phyloP scores from a whole-genome alignment of 2,888 invertebrate species.

The Aphodius sticticus region DNA sequence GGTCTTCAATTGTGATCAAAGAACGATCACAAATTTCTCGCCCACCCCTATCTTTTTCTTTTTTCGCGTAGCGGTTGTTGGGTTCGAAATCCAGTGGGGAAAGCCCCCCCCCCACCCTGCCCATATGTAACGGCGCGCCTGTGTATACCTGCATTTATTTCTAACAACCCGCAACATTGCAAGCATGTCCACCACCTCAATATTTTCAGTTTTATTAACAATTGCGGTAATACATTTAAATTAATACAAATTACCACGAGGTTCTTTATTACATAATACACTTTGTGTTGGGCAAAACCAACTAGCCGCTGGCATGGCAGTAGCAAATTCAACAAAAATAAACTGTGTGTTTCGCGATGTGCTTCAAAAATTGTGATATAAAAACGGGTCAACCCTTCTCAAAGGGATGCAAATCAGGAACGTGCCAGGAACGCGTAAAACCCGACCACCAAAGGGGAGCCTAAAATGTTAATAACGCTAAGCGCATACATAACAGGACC shows the following conservation, averaged over 20 bases:
- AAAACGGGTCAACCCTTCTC: not conserved
- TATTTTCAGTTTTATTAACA: not conserved
- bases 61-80: too few species aligned
- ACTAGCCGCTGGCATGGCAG: not conserved
- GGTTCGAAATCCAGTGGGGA: too few species aligned
- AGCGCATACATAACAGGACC: conserved; percentile 35
- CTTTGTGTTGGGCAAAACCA: not conserved
- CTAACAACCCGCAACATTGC: not conserved
- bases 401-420: conserved; percentile 17
- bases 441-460: conserved; percentile 10
- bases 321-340: not conserved
- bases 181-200: not conserved
- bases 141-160: too few species aligned
- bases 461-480: conserved; percentile 34
- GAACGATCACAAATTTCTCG: too few species aligned
- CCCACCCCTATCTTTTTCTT: too few species aligned
- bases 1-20: too few species aligned
- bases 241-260: not conserved
- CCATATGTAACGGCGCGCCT: too few species aligned
- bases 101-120: too few species aligned
- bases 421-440: conserved; percentile 21
- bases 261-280: not conserved
- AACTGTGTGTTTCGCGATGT: not conserved
- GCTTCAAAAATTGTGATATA: not conserved
- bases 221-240: not conserved